A percentile compares a stretch with the other conserved stretches of the same genome.
These are phyloP conservation scores for Araneus ventricosus DNA, from an alignment of 1,140 invertebrate genomes.

Conservation along the genomic window DNA sequence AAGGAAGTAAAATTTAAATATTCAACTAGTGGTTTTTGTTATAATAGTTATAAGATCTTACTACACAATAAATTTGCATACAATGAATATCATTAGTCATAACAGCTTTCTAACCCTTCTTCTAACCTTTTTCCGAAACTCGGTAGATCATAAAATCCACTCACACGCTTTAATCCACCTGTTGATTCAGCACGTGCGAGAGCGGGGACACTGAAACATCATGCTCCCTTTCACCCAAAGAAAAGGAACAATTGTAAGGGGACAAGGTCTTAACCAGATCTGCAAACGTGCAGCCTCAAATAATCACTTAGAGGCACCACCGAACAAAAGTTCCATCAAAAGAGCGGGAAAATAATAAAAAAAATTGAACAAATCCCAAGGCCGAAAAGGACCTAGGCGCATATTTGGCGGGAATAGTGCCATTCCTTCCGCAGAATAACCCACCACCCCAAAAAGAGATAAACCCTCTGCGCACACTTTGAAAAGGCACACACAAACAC, in stretches of 20 bases:
- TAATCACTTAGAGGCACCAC: slow-evolving; percentile 20
- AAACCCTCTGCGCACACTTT: neutral
- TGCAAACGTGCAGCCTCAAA: neutral
- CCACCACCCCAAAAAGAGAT: neutral
- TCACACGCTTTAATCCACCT: neutral
- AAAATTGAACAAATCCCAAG: slow-evolving; percentile 1
- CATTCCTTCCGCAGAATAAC: neutral
- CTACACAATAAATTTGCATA: neutral
- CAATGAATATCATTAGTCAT: neutral
- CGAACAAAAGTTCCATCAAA: neutral
- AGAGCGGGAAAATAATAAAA: neutral
- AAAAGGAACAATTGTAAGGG: slow-evolving; percentile 17
- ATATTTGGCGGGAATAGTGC: neutral
- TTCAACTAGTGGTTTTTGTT: too few species aligned
- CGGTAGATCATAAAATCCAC: neutral
- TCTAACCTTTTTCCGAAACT: neutral
- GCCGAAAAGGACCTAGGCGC: slow-evolving; percentile 35
- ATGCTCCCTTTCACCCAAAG: slow-evolving; percentile 65
- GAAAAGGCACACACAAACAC: neutral
- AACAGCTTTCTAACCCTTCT: neutral
- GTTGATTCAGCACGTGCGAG: slow-evolving; percentile 28
- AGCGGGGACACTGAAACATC: slow-evolving; percentile 46
- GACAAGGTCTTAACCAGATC: slow-evolving; percentile 33
- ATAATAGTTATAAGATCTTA: neutral
- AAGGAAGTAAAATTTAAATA: neutral